phyloP scores from a whole-genome alignment of 2,888 invertebrate genomes.

The Schizaphis graminum region DNA sequence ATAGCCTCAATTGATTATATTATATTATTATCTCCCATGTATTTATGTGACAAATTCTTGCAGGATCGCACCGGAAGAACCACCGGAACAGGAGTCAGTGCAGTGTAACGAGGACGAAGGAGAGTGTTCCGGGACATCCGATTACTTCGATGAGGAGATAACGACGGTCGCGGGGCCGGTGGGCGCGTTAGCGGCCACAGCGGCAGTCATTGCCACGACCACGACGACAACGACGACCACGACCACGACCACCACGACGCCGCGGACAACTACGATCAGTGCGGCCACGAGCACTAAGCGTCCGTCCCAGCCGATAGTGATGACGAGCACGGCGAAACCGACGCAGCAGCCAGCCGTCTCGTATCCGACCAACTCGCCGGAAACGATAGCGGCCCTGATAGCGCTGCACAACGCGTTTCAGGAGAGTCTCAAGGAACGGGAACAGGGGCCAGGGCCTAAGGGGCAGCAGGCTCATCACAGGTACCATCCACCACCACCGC shows the following conservation, averaged over 20 bases:
- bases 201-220: constrained; percentile 68
- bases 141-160: constrained; percentile 64
- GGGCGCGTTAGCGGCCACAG: background rate
- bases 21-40: background rate
- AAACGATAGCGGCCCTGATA: constrained; percentile 69
- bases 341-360: constrained; percentile 68
- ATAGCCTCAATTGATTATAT: background rate
- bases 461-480: constrained; percentile 12
- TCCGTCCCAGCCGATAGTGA: background rate
- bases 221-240: background rate
- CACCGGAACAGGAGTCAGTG: constrained; percentile 66
- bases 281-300: constrained; percentile 68
- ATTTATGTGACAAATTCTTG: background rate
- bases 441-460: constrained; percentile 42
- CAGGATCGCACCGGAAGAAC: constrained; percentile 68
- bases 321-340: constrained; percentile 59
- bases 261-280: constrained; percentile 69
- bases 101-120: constrained; percentile 67
- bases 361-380: constrained; percentile 68
- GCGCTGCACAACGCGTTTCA: constrained; percentile 69
- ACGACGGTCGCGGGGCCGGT: constrained; percentile 44
- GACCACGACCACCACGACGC: background rate
- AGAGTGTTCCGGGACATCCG: constrained; percentile 65
- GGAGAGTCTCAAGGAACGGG: constrained; percentile 68
- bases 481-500: constrained; percentile 68